Conservation (phyloP, 2,888 invertebrate species). For the Bimastos eiseni region DNA sequence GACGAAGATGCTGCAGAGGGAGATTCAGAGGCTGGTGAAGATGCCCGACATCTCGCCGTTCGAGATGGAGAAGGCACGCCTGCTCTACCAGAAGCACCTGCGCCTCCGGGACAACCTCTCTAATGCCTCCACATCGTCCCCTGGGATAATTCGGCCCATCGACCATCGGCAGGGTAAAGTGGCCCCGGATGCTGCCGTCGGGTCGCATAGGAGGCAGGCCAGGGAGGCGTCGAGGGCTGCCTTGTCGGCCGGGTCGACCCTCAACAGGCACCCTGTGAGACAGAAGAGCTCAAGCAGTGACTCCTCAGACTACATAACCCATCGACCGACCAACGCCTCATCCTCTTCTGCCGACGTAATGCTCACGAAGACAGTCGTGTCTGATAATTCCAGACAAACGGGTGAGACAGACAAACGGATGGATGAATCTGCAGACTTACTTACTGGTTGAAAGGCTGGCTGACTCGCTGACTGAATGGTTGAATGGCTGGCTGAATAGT, state of each 20-base stretch:
- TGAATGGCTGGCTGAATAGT: neutral
- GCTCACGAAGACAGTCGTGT: neutral
- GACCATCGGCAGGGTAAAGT: conserved; percentile 52
- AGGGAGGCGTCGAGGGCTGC: neutral
- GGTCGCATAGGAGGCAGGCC: neutral
- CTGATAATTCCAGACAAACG: neutral
- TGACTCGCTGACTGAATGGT: neutral
- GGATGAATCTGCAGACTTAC: neutral
- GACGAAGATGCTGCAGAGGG: conserved; percentile 66
- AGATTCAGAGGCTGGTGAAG: conserved; percentile 61
- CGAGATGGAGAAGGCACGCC: conserved; percentile 39
- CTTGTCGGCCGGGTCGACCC: too few relatives aligned
- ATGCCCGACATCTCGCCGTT: conserved; percentile 40
- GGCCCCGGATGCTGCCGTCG: conserved; percentile 37
- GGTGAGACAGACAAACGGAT: neutral
- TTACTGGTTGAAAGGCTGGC: neutral
- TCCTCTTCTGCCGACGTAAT: neutral
- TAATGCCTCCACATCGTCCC: conserved; percentile 44
- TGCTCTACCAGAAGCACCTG: conserved; percentile 41
- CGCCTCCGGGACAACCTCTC: neutral
- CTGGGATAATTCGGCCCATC: conserved; percentile 59
- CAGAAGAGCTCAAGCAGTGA: conserved; percentile 19
- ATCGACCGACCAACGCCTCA: conserved; percentile 20
- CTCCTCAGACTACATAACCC: neutral
- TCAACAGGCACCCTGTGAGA: neutral